These are phyloP conservation scores for Stenoptilia bipunctidactyla DNA, from an alignment of 2,888 invertebrate genomes.

Conservation along the genomic window DNA sequence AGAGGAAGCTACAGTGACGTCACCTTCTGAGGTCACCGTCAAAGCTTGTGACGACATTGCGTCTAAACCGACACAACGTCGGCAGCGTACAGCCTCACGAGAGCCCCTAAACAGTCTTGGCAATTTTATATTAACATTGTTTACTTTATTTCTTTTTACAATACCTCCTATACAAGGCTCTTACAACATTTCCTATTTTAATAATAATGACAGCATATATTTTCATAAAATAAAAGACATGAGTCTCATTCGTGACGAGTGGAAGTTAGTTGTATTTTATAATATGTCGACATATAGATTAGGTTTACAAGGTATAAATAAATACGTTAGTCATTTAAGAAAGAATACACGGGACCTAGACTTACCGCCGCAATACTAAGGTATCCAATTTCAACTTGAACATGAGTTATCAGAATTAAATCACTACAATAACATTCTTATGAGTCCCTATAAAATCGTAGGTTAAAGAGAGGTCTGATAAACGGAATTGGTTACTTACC, in stretches of 20 bases:
- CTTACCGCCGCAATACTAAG: not conserved
- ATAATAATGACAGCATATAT: slow-evolving; percentile 3
- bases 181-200: slow-evolving; percentile 2
- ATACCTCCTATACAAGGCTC: not conserved
- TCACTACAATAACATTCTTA: slow-evolving; percentile 1
- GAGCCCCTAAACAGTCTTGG: too few species aligned
- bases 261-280: slow-evolving; percentile 8
- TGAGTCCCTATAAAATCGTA: not conserved
- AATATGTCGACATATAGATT: slow-evolving; percentile 7
- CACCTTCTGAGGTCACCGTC: not conserved
- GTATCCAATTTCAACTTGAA: not conserved
- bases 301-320: slow-evolving; percentile 2
- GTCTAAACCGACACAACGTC: not conserved
- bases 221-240: slow-evolving; percentile 5
- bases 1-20: not conserved
- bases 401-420: slow-evolving; percentile 1
- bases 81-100: not conserved
- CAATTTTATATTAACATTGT: not conserved
- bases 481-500: slow-evolving; percentile 5
- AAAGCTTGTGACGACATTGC: not conserved
- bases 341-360: not conserved
- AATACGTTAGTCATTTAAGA: slow-evolving; percentile 1
- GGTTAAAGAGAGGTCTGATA: slow-evolving; percentile 2
- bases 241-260: slow-evolving; percentile 3
- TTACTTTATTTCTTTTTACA: not conserved